Base-by-base conservation (phyloP, 2,888 invertebrate genomes). In the Blastobasis adustella region DNA sequence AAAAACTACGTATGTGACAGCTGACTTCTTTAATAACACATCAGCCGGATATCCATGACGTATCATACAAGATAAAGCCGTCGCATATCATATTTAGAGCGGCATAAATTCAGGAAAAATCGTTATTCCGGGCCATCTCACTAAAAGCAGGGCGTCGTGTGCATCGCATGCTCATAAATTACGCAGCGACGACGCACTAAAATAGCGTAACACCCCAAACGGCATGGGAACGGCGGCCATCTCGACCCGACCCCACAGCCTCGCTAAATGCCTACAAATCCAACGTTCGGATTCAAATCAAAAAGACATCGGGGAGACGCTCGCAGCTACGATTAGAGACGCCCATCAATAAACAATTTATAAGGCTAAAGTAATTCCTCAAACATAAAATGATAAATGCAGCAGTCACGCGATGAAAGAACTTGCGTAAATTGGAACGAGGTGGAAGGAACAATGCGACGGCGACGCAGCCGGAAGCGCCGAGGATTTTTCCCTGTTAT, bases 151-250 rank as follows among this genome's bases (percentile, higher is more conserved):
- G 69, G 66, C 67, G 23, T 66, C 73, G 75, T 69, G 67, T 75
- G 73, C 77, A 76, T 79, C 75, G 80, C 82, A 76, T 69, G 75
- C 67, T 69, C 80, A 80, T 88, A 87, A 87, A 88, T 88, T 83
- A 84, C 79, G 71, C 72, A 60, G 64, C 71, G 80, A 80, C 81
- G 79, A 81, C 79, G 69, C 74, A 82, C 84, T 79, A 82, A 87
- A 87, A 87, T 87, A 87, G 87, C 87, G 82, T 82, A 80, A 77
- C 87, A 83, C 86, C 85, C 86, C 77, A 76, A 52, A 77, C 67
- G 61, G 70, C 85, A 84, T 87, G 87, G 84, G 86, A 87, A 87
- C 83, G 65, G 62, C 62, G 62, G 66, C 69, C 67, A 58, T 55
- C 58, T 51, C 66, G 56, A 66, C 66, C 71, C 71, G 64, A 71